Conservation (phyloP, 1,140 invertebrate species). For the Cepaea nemoralis region DNA sequence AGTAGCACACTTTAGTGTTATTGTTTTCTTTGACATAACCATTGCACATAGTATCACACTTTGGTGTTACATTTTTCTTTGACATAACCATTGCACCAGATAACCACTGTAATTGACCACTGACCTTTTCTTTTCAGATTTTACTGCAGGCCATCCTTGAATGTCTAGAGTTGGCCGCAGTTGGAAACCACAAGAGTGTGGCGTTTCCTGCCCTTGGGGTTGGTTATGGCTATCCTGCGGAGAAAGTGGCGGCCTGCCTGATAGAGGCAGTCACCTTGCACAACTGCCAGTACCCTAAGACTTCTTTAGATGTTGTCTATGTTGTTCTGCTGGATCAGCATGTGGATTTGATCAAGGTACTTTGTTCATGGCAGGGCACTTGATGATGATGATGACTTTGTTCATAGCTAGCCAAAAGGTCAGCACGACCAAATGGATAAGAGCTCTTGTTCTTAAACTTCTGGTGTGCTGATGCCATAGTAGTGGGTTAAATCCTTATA, state of each 20-base stretch:
- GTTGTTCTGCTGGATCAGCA: not conserved
- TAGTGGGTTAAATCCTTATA: no score
- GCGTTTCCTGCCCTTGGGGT: not conserved
- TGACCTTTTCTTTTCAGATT: not conserved
- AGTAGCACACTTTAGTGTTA: no score
- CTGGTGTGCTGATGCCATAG: no score
- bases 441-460: no score
- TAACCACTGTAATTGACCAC: no score
- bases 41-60: no score
- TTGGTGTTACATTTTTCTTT: no score
- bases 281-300: not conserved
- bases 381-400: no score
- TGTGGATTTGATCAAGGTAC: not conserved
- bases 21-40: no score
- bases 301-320: not conserved
- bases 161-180: slow-evolving; percentile 6
- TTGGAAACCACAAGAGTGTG: not conserved
- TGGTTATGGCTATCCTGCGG: not conserved
- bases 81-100: no score
- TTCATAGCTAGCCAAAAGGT: no score
- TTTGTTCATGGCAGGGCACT: not conserved
- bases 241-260: not conserved
- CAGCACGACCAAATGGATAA: no score
- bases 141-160: not conserved
- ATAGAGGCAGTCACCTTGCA: slow-evolving; percentile 4